A percentile compares a stretch with the other conserved stretches of the same genome.
Evolutionary conservation across 53 echinoderm and acorn worm species (phyloP).

Genomic region (Echinarachnius parma): DNA sequence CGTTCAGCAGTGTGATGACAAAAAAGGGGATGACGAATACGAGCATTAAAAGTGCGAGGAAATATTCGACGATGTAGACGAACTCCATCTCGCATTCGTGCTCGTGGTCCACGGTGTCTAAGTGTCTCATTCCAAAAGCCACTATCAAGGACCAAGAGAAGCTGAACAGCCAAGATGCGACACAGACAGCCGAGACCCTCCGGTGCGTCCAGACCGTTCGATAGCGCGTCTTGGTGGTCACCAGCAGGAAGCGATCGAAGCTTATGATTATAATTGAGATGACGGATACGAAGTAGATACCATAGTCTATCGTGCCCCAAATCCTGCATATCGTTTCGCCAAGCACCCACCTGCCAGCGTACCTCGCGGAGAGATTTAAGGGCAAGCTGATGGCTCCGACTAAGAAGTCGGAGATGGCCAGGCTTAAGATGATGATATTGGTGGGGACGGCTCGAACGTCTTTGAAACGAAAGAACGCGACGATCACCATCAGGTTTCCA

Average conservation of each 20-base stretch:
- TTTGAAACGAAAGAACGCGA: constrained; percentile 42
- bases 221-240: constrained; percentile 66
- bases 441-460: constrained; percentile 48
- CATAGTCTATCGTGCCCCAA: constrained; percentile 56
- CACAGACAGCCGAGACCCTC: constrained; percentile 30
- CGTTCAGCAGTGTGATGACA: constrained; percentile 24
- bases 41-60: constrained; percentile 13
- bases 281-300: constrained; percentile 47
- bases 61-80: constrained; percentile 15
- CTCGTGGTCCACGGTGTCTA: constrained; percentile 11
- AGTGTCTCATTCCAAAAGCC: constrained; percentile 47
- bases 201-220: constrained; percentile 47
- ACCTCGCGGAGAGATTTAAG: constrained; percentile 50
- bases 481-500: constrained; percentile 59
- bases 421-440: constrained; percentile 60
- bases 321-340: constrained; percentile 57
- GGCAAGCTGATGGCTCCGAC: constrained; percentile 50
- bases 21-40: constrained; percentile 42
- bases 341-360: constrained; percentile 43
- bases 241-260: constrained; percentile 71
- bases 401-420: constrained; percentile 55
- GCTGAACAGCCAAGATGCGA: constrained; percentile 29
- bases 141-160: constrained; percentile 34
- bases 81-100: constrained; percentile 31
- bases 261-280: constrained; percentile 59